A percentile compares a stretch with the other conserved stretches of the same genome.
phyloP scores from a whole-genome alignment of 1,140 invertebrate genomes.

The Cyclargus thomasi region DNA sequence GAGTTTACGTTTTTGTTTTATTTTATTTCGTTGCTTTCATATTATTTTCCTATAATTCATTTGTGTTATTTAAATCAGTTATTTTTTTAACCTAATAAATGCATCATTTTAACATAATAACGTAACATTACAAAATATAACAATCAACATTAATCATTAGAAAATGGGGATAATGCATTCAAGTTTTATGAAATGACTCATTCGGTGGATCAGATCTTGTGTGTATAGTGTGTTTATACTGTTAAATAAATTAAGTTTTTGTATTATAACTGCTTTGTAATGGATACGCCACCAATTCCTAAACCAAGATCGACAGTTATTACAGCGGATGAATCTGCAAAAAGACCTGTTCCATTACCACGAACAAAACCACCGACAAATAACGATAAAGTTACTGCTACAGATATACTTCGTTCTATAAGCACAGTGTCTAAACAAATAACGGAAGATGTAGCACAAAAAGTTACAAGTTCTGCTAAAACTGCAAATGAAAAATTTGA shows the following conservation, averaged over 20 bases:
- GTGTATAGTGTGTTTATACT: constrained; percentile 34
- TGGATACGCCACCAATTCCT: constrained; percentile 61
- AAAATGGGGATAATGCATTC: constrained; percentile 15
- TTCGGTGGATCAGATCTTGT: constrained; percentile 20
- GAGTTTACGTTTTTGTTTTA: too few species aligned
- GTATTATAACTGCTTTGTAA: constrained; percentile 27
- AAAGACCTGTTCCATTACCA: constrained; percentile 51
- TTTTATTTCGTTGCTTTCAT: too few species aligned
- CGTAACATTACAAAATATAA: background rate
- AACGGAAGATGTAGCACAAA: constrained; percentile 56
- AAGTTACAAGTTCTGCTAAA: constrained; percentile 53
- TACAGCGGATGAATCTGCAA: constrained; percentile 37
- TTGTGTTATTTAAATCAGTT: too few species aligned
- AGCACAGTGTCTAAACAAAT: constrained; percentile 60
- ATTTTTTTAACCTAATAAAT: too few species aligned
- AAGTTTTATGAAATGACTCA: constrained; percentile 22
- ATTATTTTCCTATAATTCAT: too few species aligned
- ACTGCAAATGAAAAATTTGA: constrained; percentile 57
- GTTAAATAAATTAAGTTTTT: constrained; percentile 25
- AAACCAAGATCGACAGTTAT: constrained; percentile 48
- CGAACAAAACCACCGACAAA: constrained; percentile 47
- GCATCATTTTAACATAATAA: too few species aligned
- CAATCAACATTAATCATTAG: background rate
- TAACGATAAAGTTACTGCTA: constrained; percentile 45
- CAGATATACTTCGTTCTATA: constrained; percentile 54